These are phyloP conservation scores for Caenorhabditis macrosperma DNA, from an alignment of 2,888 invertebrate species.

Conservation along the genomic window DNA sequence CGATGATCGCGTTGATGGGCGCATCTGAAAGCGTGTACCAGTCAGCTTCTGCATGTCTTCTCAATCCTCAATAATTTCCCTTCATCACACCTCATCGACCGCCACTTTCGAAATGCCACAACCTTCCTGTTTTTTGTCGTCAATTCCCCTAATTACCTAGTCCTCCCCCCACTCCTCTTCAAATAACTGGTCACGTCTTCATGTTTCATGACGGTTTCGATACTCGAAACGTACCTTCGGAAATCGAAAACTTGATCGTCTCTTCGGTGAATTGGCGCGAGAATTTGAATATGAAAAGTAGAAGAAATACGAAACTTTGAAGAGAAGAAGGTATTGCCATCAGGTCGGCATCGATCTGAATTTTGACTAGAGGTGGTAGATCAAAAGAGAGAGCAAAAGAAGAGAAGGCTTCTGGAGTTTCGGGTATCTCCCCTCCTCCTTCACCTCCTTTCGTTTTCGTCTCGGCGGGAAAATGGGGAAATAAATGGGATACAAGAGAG, in stretches of 20 bases:
- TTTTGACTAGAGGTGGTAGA: too few species aligned
- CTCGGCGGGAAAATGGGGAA: neutral
- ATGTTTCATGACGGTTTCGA: conserved; percentile 7
- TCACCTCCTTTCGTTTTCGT: neutral
- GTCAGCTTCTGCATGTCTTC: neutral
- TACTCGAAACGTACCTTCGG: conserved; percentile 30
- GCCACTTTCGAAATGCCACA: conserved; percentile 23
- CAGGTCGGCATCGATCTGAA: conserved; percentile 43
- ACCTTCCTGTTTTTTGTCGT: conserved; percentile 15
- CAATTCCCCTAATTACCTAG: conserved; percentile 1
- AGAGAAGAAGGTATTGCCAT: conserved; percentile 32
- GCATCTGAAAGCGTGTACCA: conserved; percentile 47
- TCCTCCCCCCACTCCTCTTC: neutral
- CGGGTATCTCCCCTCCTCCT: neutral
- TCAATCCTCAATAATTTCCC: neutral
- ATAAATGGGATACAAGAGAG: conserved; percentile 1
- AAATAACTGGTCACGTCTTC: conserved; percentile 18
- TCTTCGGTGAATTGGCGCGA: conserved; percentile 37
- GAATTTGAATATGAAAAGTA: conserved; percentile 4
- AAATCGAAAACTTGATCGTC: conserved; percentile 44
- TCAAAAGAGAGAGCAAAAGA: neutral
- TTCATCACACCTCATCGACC: conserved; percentile 38
- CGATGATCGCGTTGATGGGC: conserved; percentile 46
- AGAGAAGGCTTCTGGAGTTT: too few species aligned
- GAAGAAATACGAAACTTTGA: neutral